Percentiles rank a stretch among this genome's conserved stretches.
phyloP scores from a whole-genome alignment of 2,113 vertebrate species.

The Thamnaconus septentrionalis region DNA sequence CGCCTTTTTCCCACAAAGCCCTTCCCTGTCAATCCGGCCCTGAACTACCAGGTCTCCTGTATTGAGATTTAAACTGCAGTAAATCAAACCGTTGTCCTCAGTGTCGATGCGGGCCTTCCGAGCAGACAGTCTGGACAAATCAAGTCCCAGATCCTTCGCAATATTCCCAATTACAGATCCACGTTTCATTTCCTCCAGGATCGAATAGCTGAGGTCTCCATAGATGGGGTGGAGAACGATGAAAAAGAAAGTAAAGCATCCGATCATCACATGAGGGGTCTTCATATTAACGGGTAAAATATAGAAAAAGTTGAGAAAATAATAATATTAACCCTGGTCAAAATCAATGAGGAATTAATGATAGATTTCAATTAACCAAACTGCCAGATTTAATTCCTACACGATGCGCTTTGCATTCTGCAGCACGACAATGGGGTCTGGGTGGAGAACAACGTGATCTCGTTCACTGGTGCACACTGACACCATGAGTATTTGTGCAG shows the following conservation, averaged over 20 bases:
- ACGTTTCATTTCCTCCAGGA: conserved; percentile 74
- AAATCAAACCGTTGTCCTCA: conserved; percentile 43
- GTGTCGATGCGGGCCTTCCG: conserved; percentile 68
- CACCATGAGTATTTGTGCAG: conserved; percentile 56
- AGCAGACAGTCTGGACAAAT: conserved; percentile 50
- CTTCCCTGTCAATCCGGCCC: conserved; percentile 74
- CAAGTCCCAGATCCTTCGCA: conserved; percentile 75
- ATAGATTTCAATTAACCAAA: no score
- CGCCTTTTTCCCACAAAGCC: conserved; percentile 58
- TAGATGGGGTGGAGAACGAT: conserved; percentile 14
- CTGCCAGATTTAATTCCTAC: no score
- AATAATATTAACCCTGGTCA: not conserved
- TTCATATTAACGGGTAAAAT: conserved; percentile 14
- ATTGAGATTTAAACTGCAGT: conserved; percentile 59
- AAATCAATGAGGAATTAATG: not conserved
- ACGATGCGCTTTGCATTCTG: conserved; percentile 2
- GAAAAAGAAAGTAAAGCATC: conserved; percentile 5
- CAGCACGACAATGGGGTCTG: not conserved
- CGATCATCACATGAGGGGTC: no score
- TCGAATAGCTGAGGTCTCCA: conserved; percentile 68
- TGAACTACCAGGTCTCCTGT: conserved; percentile 68
- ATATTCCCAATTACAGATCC: conserved; percentile 78
- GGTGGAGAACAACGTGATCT: not conserved
- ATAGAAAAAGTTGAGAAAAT: conserved; percentile 33
- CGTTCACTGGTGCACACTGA: conserved; percentile 50